A percentile compares a stretch with the other conserved stretches of the same genome.
phyloP scores from a whole-genome alignment of 2,797 vertebrate genomes.

The Gymnoscopelus braueri region DNA sequence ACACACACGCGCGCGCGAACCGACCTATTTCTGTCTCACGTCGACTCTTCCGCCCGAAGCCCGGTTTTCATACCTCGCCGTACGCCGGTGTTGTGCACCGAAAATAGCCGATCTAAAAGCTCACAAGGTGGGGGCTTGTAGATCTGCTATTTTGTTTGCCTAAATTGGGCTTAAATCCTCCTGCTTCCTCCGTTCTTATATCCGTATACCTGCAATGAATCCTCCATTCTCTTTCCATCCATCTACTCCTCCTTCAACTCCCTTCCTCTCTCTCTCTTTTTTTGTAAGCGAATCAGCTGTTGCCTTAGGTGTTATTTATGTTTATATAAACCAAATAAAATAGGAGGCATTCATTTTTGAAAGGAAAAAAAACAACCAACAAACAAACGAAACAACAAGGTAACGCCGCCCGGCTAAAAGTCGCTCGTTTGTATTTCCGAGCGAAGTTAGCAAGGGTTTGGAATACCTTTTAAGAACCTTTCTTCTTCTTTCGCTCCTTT shows the following conservation, averaged over 20 bases:
- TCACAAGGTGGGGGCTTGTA: constrained; percentile 13
- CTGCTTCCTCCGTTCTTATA: constrained; percentile 10
- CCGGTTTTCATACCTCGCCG: too few species aligned
- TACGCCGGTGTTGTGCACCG: too few species aligned
- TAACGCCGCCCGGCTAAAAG: not conserved
- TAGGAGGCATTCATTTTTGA: constrained; percentile 69
- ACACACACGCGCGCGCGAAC: constrained; percentile 12
- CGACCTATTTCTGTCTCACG: constrained; percentile 24
- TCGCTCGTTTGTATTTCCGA: too few species aligned
- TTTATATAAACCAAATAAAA: constrained; percentile 84
- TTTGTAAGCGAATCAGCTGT: constrained; percentile 71
- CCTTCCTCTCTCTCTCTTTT: constrained; percentile 12
- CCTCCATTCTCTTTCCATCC: not conserved
- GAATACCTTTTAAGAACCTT: constrained; percentile 28
- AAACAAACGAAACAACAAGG: not conserved
- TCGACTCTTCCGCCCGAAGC: too few species aligned
- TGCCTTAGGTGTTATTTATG: constrained; percentile 86
- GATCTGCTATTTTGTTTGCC: constrained; percentile 43
- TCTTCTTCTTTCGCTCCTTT: constrained; percentile 47
- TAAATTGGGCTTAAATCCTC: too few species aligned
- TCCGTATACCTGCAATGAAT: not conserved
- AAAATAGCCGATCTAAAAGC: too few species aligned
- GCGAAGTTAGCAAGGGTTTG: not conserved
- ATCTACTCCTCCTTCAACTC: constrained; percentile 20
- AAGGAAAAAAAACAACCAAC: constrained; percentile 2